These are phyloP conservation scores for Prietella phreatophila DNA, from an alignment of 2,113 vertebrate species.

Conservation along the genomic window DNA sequence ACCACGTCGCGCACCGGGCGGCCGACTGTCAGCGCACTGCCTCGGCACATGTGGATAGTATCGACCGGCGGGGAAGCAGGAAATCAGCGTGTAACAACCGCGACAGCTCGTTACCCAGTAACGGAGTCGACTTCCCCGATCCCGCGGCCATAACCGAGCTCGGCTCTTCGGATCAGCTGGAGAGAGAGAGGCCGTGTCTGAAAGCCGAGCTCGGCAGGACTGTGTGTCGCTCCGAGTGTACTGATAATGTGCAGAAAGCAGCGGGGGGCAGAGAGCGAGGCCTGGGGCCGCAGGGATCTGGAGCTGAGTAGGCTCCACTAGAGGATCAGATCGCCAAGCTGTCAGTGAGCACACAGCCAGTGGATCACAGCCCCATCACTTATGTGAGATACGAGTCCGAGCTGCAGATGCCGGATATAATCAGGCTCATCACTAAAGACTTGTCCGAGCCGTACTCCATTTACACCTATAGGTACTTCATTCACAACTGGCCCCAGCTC, in stretches of 20 bases:
- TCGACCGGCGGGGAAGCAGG: constrained; percentile 60
- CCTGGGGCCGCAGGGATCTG: constrained; percentile 64
- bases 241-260: constrained; percentile 27
- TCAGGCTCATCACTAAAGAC: constrained; percentile 99
- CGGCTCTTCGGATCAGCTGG: constrained; percentile 1
- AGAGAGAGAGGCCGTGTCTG: constrained; percentile 47
- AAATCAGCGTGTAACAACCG: constrained; percentile 62
- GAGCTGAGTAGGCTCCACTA: constrained; percentile 66
- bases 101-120: constrained; percentile 69
- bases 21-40: constrained; percentile 64
- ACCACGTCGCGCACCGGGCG: constrained; percentile 69
- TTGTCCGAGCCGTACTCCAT: constrained; percentile 99
- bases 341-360: constrained; percentile 50
- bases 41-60: constrained; percentile 63
- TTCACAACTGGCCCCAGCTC: constrained; percentile 99
- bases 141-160: constrained; percentile 60
- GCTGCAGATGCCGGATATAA: constrained; percentile 99
- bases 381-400: constrained; percentile 98
- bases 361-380: constrained; percentile 80
- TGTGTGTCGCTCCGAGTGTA: constrained; percentile 61
- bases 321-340: constrained; percentile 74
- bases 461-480: constrained; percentile 99
- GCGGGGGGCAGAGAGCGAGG: constrained; percentile 37
- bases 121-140: constrained; percentile 68
- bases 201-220: constrained; percentile 68